Base-by-base conservation (phyloP, 1,140 invertebrate genomes). In the Leptonema lineaticorne region DNA sequence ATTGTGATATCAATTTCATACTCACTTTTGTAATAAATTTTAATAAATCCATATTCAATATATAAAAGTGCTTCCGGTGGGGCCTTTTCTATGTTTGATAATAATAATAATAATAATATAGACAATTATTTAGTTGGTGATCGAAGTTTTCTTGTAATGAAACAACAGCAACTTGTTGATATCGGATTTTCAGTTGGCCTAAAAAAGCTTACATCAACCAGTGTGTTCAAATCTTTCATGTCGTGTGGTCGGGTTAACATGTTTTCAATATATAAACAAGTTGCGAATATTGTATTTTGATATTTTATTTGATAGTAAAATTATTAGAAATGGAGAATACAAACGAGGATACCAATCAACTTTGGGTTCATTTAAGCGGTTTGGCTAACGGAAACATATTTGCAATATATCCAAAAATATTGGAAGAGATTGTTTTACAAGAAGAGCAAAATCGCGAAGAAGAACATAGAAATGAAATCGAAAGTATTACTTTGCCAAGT, bases 401-500 rank as follows among this genome's bases (percentile, higher is more conserved):
- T 68, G 77, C 76, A 18, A 77, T 83, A 0, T 81, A 84, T 59
- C 80, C 83, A 0, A 78, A 80, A 67, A 63, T 85, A 1, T 69
- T 83, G 5, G 62, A 68, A 28, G 75, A 82, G 53, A 74, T 84
- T n/a, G 75, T 83, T 26, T 70, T 78, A 5, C 77, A 80, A 69
- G 79, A 82, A 63, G 80, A 82, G 56, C 78, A 79, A 7, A 78
- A 79, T 24, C 74, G 78, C 28, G 74, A 77, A 58, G 79, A 78
- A 14, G 77, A 78, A 0, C 64, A 68, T 58, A 76, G 76, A 28
- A 76, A 77, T 58, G 78, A 82, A 41, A 77, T 78, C 16, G 81
- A 83, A 59, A 77, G 72, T 8, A 72, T 81, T 3, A 75, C 81
- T 0, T 77, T 92, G 22, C 90, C 90, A 14, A 92, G 90, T 73